A percentile compares a stretch with the other conserved stretches of the same genome.
Evolutionary conservation across 2,888 invertebrate genomes (phyloP).

Genomic region (Limnephilus marmoratus): DNA sequence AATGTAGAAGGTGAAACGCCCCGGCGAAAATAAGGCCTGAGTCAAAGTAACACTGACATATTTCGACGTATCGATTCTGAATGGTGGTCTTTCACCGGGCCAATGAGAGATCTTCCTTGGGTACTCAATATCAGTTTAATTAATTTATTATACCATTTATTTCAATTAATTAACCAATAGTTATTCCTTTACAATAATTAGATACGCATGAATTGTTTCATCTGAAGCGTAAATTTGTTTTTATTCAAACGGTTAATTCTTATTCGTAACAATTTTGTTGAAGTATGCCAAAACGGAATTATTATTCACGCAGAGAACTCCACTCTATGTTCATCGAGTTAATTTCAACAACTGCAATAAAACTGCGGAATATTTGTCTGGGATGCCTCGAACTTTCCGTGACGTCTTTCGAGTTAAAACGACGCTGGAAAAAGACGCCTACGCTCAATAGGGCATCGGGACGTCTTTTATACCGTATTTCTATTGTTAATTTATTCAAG

Average conservation of each 20-base stretch:
- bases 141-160: too few species aligned
- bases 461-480: background rate
- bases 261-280: background rate
- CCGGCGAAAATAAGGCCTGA: too few species aligned
- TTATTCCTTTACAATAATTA: background rate
- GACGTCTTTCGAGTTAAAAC: background rate
- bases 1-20: too few species aligned
- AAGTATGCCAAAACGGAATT: background rate
- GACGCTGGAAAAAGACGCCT: conserved; percentile 32
- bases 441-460: background rate
- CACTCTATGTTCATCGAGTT: background rate
- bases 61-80: too few species aligned
- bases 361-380: background rate
- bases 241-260: background rate
- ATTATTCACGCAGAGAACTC: background rate
- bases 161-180: background rate
- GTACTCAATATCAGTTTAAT: too few species aligned
- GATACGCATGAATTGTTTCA: background rate
- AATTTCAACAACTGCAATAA: conserved; percentile 11
- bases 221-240: background rate
- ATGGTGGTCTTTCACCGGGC: too few species aligned
- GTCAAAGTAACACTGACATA: too few species aligned
- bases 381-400: background rate
- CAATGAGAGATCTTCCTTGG: too few species aligned
- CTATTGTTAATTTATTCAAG: background rate